Evolutionary conservation across 35 echinoderm and acorn worm genomes (phyloP).

Genomic region (Anneissia japonica): DNA sequence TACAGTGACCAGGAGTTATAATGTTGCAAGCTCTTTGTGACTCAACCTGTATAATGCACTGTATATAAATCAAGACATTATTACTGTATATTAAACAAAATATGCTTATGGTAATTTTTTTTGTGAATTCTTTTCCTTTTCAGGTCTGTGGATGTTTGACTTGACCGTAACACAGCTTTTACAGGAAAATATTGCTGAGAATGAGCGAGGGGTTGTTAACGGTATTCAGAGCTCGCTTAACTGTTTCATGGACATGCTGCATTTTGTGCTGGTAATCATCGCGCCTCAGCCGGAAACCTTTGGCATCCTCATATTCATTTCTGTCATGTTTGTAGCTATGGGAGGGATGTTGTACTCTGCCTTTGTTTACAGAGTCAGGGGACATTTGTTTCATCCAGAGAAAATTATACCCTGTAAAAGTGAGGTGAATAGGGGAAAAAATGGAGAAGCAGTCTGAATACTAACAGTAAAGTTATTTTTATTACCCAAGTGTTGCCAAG

Average conservation of each 20-base stretch:
- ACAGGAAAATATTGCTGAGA: slow-evolving; percentile 58
- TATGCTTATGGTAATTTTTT: too few species aligned
- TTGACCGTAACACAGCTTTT: slow-evolving; percentile 60
- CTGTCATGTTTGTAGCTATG: slow-evolving; percentile 44
- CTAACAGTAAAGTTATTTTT: too few species aligned
- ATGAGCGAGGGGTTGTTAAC: slow-evolving; percentile 64
- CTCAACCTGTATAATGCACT: too few species aligned
- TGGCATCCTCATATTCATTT: slow-evolving; percentile 75
- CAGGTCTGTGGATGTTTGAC: slow-evolving; percentile 91
- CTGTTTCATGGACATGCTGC: slow-evolving; percentile 83
- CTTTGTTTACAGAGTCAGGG: slow-evolving; percentile 58
- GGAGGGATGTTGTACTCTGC: slow-evolving; percentile 44
- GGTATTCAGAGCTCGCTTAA: slow-evolving; percentile 84
- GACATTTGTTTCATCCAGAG: slow-evolving; percentile 64
- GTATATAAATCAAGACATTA: too few species aligned
- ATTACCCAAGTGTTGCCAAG: too few species aligned
- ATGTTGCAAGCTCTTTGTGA: too few species aligned
- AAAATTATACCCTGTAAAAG: slow-evolving; percentile 23
- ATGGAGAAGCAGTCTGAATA: background rate
- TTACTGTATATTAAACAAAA: too few species aligned
- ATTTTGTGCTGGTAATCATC: slow-evolving; percentile 83
- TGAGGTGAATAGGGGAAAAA: background rate
- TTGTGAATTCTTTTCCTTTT: background rate
- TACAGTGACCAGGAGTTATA: too few species aligned
- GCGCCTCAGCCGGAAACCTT: slow-evolving; percentile 71